phyloP scores from a whole-genome alignment of 2,113 vertebrate species.

The Psittacara wagleri region DNA sequence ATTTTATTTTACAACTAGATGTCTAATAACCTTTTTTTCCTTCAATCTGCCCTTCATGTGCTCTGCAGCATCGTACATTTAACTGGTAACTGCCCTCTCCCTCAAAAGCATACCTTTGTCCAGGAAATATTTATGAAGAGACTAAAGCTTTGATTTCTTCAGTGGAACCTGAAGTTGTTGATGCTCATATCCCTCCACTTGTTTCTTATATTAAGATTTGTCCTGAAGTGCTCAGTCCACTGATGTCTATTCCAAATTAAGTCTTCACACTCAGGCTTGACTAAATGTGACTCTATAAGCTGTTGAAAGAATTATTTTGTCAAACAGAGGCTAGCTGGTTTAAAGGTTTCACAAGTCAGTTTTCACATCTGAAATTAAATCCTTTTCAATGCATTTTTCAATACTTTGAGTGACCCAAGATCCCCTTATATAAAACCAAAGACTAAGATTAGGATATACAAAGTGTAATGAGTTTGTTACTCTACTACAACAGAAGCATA shows the following conservation, averaged over 20 bases:
- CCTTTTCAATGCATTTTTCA: neutral
- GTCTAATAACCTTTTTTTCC: neutral
- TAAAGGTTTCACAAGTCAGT: neutral
- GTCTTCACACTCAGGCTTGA: neutral
- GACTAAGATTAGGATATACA: neutral
- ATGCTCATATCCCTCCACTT: neutral
- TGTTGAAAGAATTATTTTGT: slow-evolving; percentile 17
- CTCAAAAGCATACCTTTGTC: neutral
- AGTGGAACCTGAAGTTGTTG: neutral
- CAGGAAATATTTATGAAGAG: neutral
- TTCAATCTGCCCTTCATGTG: neutral
- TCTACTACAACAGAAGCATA: neutral
- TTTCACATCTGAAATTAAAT: neutral
- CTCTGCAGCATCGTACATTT: neutral
- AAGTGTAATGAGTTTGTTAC: neutral
- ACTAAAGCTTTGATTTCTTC: neutral
- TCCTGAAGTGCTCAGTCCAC: neutral
- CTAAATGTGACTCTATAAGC: neutral
- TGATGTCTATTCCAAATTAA: neutral
- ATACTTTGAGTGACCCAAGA: neutral
- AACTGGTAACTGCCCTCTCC: neutral
- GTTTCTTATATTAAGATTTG: neutral
- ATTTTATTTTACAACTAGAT: neutral
- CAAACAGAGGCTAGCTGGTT: neutral
- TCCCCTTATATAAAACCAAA: neutral